Evolutionary conservation across 2,113 vertebrate genomes (phyloP), one percentile per base, ranked within the genome.

Genomic region (Bubo bubo): DNA sequence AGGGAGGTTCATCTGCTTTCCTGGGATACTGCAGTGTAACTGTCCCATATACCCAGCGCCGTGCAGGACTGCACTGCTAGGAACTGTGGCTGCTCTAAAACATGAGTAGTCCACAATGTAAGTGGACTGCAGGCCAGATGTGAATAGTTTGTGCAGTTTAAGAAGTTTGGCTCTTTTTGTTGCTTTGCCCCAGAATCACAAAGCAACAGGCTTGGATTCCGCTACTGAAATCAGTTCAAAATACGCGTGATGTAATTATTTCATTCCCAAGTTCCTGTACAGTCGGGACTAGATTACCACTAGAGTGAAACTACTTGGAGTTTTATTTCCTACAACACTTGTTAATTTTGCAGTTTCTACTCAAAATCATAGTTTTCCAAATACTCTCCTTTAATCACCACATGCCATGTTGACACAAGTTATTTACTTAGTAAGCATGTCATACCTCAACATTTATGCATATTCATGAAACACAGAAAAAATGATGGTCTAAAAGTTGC

Each of bases 371-470:
- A 17, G 11, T 60, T 91, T 83, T 93, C 52, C 77, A 79, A 39
- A 59, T 73, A 55, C 68, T 74, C 45, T 73, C 37, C 50, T 91
- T 85, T 85, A 87, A 94, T 85, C 62, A 64, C n/a, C 79, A 34
- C 39, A 19, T 59, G 56, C 52, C 34, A 5, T 39, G 58, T 43
- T 90, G 66, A 89, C 53, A 70, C 18, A 79, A 62, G 34, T 72
- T 93, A 56, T 72, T 95, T 90, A 47, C 72, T 76, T 70, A 73
- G 66, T 62, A 91, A 92, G 60, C 68, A 49, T 87, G 60, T 66
- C 58, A 30, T 91, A 76, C 58, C 67, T 90, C 62, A 72, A 37
- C 66, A 50, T 87, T 85, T 79, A 70, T 93, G 39, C 45, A 88
- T 88, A 82, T 93, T 89, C 77, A 73, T 93, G 66, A 34, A 94